These are phyloP conservation scores for Fulica atra DNA, from an alignment of 2,113 vertebrate species.

Conservation along the genomic window DNA sequence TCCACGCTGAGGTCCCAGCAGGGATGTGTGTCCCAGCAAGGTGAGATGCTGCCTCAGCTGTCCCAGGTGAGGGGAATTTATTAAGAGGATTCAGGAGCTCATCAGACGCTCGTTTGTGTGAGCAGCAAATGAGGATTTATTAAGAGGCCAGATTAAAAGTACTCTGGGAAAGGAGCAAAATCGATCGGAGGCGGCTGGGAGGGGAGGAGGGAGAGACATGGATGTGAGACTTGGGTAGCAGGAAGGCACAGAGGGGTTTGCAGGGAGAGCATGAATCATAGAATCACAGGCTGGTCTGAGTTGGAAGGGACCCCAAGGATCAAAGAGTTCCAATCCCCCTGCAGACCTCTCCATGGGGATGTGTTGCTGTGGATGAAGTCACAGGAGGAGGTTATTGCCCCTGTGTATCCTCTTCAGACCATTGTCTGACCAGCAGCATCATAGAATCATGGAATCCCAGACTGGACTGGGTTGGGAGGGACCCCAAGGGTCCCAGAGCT, in stretches of 20 bases:
- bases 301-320: not conserved
- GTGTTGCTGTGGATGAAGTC: too few species aligned
- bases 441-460: too few species aligned
- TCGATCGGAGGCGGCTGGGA: not conserved
- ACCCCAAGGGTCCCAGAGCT: not conserved
- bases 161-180: not conserved
- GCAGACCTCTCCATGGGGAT: too few species aligned
- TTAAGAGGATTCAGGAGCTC: not conserved
- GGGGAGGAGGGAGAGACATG: not conserved
- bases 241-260: not conserved
- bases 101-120: not conserved
- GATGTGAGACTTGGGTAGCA: not conserved
- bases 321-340: too few species aligned
- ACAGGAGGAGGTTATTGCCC: too few species aligned
- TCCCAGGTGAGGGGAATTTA: not conserved
- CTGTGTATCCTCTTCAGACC: too few species aligned
- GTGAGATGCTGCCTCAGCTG: not conserved
- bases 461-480: too few species aligned
- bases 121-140: not conserved
- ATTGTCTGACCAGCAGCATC: too few species aligned
- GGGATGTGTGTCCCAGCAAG: accelerated
- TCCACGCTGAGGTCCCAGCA: accelerated
- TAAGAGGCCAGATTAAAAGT: not conserved
- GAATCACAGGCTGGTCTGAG: too few species aligned
- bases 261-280: too few species aligned